Evolutionary conservation across 2,888 invertebrate genomes (phyloP), one percentile per base, ranked within the genome.

Genomic region (Diplolepis rosae): DNA sequence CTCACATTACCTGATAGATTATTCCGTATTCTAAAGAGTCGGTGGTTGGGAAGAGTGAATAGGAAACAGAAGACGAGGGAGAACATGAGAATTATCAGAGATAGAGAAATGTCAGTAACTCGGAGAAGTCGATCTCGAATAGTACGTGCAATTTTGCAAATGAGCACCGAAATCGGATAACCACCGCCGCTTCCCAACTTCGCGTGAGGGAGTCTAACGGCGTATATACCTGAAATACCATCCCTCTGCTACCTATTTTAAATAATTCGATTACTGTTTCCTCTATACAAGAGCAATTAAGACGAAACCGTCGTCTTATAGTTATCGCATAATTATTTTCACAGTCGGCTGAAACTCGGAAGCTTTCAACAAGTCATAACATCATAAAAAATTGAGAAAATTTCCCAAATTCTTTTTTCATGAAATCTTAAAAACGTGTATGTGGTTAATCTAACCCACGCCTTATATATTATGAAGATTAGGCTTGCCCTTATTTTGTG

Each of bases 161-260:
- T 80, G 79, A 81, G 72, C 80, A 75, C 75, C 71, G 76, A 78
- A 77, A 78, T 71, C 73, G 78, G 79, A 80, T 78, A 80, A 65
- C 69, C 67, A 51, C 39, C 50, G 39, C 11, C 50, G 18, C 18
- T 18, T 5, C 32, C 54, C 32, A 56, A 56, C 54, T 56, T 56
- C 15, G 32, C 32, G 18, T 30, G 54, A 32, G 32, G 32, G 22
- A 52, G 9, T 56, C 32, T n/a, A 42, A 15, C 4, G 18, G 6
- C 35, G 22, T 13, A 11, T 56, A 2, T 52, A 35, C 32, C 22
- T 56, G 13, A 39, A 56, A 56, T 56, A 6, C 2, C 13, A 39
- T 5, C 13, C 24, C 22, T 35, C 22, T 3, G 2, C 5, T 30
- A 9, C 13, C 9, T 24, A n/a, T 61, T 61, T 61, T 5, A 61